A percentile compares a stretch with the other conserved stretches of the same genome.
Conservation (phyloP, 2,888 invertebrate genomes). For the Drosophila dives region DNA sequence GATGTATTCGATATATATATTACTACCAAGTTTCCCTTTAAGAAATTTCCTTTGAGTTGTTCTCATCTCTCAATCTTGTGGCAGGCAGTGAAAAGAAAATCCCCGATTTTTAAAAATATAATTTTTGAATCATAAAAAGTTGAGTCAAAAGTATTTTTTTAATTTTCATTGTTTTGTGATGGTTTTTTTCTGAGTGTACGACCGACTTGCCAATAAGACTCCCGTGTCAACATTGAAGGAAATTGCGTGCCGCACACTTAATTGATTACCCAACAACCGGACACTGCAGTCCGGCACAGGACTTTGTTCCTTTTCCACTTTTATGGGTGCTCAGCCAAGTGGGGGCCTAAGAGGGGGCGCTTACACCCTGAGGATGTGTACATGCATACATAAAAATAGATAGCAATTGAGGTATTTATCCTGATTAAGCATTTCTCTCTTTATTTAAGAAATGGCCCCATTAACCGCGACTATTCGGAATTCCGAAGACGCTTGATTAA, state of each 20-base stretch:
- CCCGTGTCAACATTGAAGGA: slow-evolving; percentile 56
- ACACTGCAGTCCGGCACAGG: slow-evolving; percentile 19
- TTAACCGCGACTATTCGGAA: not conserved
- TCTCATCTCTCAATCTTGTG: no score
- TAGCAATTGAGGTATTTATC: slow-evolving; percentile 44
- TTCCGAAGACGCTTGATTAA: not conserved
- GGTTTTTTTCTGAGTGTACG: not conserved
- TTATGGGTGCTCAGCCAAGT: not conserved
- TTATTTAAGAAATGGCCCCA: not conserved
- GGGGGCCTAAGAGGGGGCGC: not conserved
- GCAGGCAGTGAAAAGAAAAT: not conserved
- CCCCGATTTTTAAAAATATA: not conserved
- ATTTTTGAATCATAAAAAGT: not conserved
- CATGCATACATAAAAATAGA: slow-evolving; percentile 37
- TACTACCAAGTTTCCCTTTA: no score
- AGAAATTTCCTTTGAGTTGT: no score
- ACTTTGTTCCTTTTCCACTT: not conserved
- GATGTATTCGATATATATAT: no score
- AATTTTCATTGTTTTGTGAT: not conserved
- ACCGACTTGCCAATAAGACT: slow-evolving; percentile 16
- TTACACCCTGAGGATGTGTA: not conserved
- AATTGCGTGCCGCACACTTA: slow-evolving; percentile 70
- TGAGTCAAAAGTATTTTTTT: not conserved
- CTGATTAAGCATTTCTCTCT: slow-evolving; percentile 6
- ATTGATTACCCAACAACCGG: slow-evolving; percentile 65